Conservation (phyloP, 2,888 invertebrate species). For the Gisinianus flammeolus region DNA sequence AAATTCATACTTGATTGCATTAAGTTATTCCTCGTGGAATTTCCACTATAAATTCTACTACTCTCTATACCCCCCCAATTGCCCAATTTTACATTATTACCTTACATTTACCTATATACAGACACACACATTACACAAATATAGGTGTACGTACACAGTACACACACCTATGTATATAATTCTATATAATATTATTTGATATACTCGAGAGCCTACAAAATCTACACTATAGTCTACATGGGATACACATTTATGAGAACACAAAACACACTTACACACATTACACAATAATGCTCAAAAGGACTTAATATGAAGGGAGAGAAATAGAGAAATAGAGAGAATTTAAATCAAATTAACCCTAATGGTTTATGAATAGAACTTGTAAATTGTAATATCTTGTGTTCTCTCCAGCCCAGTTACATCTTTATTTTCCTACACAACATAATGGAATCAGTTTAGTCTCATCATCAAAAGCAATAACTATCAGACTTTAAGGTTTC, state of each 20-base stretch:
- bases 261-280: neutral
- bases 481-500: too few relatives aligned
- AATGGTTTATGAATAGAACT: slow-evolving; percentile 29
- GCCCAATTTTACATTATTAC: slow-evolving; percentile 39
- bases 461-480: too few relatives aligned
- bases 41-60: slow-evolving; percentile 38
- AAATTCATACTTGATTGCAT: slow-evolving; percentile 44
- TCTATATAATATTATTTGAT: too few relatives aligned
- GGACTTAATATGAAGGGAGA: slow-evolving; percentile 25
- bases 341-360: slow-evolving; percentile 36
- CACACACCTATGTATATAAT: neutral
- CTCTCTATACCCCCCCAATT: slow-evolving; percentile 29
- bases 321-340: slow-evolving; percentile 11
- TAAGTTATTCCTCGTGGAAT: slow-evolving; percentile 39
- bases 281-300: slow-evolving; percentile 21
- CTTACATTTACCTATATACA: slow-evolving; percentile 20
- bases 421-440: too few relatives aligned
- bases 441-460: too few relatives aligned
- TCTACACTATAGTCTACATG: neutral
- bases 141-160: neutral
- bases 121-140: neutral
- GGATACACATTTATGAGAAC: too few relatives aligned
- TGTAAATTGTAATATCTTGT: slow-evolving; percentile 4
- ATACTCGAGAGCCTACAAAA: neutral
- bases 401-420: too few relatives aligned